Conservation (phyloP, 2,888 invertebrate species). For the Pristionchus fissidentatus region DNA sequence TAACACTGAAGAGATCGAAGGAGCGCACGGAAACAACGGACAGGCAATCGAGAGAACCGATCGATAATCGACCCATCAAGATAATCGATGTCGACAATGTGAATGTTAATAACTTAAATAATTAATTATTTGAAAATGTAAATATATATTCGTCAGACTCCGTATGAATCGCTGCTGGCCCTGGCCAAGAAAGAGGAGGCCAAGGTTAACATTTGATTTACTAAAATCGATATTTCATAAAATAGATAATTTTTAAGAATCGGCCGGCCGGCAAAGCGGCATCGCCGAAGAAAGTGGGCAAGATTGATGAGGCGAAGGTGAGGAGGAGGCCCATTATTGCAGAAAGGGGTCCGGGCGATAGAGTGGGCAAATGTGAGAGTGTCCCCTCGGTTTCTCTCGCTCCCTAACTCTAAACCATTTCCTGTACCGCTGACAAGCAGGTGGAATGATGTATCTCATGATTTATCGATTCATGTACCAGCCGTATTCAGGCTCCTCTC, state of each 20-base stretch:
- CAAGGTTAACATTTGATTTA: not conserved
- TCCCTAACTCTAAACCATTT: too few species aligned
- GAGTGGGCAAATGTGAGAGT: too few species aligned
- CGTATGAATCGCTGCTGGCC: not conserved
- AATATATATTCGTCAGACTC: not conserved
- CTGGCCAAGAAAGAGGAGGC: not conserved
- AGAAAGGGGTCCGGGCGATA: too few species aligned
- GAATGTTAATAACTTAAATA: not conserved
- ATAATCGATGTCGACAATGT: not conserved
- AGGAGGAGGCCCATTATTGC: too few species aligned
- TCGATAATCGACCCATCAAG: not conserved
- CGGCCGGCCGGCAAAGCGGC: not conserved
- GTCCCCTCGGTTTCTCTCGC: too few species aligned
- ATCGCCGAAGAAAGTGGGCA: not conserved
- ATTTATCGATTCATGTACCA: too few species aligned
- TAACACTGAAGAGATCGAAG: not conserved
- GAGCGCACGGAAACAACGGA: not conserved
- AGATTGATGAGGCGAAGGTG: too few species aligned
- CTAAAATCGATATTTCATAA: not conserved
- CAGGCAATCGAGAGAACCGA: not conserved
- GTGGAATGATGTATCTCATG: too few species aligned
- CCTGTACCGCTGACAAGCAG: not conserved
- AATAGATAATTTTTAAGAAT: not conserved
- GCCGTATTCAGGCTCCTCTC: too few species aligned
- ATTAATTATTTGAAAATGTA: not conserved